These are phyloP conservation scores for Cataglyphis cursor DNA, from an alignment of 2,888 invertebrate species.

Conservation along the genomic window DNA sequence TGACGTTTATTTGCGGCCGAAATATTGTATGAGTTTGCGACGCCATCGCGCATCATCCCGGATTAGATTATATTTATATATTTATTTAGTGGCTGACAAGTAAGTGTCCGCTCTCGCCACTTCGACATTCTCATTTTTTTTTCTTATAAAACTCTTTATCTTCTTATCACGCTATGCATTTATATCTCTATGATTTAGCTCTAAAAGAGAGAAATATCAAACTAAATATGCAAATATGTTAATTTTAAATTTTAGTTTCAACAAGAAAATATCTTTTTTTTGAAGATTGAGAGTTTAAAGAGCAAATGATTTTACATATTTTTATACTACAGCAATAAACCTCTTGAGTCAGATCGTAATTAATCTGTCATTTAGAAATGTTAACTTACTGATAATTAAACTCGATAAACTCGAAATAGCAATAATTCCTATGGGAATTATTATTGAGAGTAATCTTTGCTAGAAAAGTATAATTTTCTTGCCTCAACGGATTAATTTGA, in stretches of 20 bases:
- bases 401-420: not conserved
- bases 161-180: not conserved
- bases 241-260: not conserved
- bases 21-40: not conserved
- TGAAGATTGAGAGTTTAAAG: not conserved
- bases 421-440: not conserved
- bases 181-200: not conserved
- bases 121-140: not conserved
- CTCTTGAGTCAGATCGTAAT: not conserved
- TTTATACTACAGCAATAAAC: not conserved
- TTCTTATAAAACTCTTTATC: not conserved
- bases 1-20: not conserved
- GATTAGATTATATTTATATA: slow-evolving; percentile 1
- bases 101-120: not conserved
- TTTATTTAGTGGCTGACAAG: not conserved
- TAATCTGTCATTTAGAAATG: not conserved
- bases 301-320: not conserved
- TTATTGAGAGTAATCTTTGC: not conserved
- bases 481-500: too few relatives aligned
- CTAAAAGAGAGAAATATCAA: not conserved
- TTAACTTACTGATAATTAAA: not conserved
- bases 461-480: not conserved
- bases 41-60: too few relatives aligned
- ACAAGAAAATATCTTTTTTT: not conserved
- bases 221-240: not conserved